Base-by-base conservation (phyloP, 2,888 invertebrate genomes). In the Trissolcus japonicus region DNA sequence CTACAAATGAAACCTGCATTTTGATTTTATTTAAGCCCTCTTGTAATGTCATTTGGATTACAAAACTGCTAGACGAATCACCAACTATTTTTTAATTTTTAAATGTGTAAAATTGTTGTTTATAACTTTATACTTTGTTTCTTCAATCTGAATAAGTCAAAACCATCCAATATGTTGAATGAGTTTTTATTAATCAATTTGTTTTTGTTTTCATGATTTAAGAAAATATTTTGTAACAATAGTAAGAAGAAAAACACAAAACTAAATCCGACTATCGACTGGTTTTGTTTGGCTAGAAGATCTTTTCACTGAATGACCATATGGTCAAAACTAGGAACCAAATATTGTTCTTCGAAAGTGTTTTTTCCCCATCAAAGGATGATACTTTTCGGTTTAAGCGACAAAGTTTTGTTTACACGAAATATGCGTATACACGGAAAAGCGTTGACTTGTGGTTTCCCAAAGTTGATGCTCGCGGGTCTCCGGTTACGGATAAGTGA, bases 401-500 rank as follows among this genome's bases (percentile, higher is more conserved):
- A 55, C 53, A 57, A 17, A 41, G 59, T 51, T 63, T 68, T 75
- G 56, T 75, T 54, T 62, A 68, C 61, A n/a, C 59, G 53, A 57
- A 54, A 19, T 35, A 2, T 9, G 9, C 7, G 11, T 35, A 19
- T 40, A 55, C 17, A 56, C 35, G 46, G 21, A 76, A 71, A 63
- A 65, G 65, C 71, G 71, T 72, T 59, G 66, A 67, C 72, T 67
- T 63, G 71, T 59, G 67, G 76, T 72, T 76, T 72, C 55, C 63
- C 48, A 59, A 35, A 67, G 71, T 79, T 62, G 65, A 59, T 55
- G 21, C 48, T 54, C 65, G 68, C 65, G 67, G 55, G 74, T 74
- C 66, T 68, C 56, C 54, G 68, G 72, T 68, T 74, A 67, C 57
- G 53, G 63, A 80, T 79, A 80, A 77, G 77, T 79, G 69, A 80